Conservation (phyloP, 2,797 vertebrate genomes). For the Orientallactaga sibirica region DNA sequence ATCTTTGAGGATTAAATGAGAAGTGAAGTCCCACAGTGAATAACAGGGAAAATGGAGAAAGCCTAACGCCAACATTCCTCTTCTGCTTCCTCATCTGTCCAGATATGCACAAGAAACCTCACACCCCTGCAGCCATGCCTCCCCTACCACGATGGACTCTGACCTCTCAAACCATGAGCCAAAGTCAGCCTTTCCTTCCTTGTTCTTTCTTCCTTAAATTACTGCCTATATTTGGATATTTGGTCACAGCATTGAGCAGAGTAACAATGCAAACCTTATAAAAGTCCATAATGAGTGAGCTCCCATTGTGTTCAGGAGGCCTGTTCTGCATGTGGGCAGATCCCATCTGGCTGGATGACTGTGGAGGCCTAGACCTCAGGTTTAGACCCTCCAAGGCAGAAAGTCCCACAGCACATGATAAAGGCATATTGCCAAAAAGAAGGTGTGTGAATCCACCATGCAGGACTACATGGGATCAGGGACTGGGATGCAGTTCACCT, state of each 20-base stretch:
- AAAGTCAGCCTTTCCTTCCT: not conserved
- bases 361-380: not conserved
- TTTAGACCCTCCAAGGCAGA: not conserved
- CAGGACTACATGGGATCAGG: too few species aligned
- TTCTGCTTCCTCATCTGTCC: not conserved
- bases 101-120: not conserved
- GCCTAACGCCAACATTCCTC: not conserved
- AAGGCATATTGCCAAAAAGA: not conserved
- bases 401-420: not conserved
- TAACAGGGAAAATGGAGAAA: not conserved
- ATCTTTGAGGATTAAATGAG: not conserved
- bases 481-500: too few species aligned
- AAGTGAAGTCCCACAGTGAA: not conserved
- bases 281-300: not conserved
- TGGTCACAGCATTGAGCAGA: not conserved
- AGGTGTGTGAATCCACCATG: not conserved
- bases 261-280: not conserved
- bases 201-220: too few species aligned
- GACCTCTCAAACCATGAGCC: not conserved
- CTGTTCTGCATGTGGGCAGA: not conserved
- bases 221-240: not conserved
- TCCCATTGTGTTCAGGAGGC: not conserved
- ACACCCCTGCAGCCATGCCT: not conserved
- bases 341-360: not conserved
- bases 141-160: not conserved